phyloP scores from a whole-genome alignment of 37 sponge, comb jelly and placozoan genomes.

The Haliclona indistincta region DNA sequence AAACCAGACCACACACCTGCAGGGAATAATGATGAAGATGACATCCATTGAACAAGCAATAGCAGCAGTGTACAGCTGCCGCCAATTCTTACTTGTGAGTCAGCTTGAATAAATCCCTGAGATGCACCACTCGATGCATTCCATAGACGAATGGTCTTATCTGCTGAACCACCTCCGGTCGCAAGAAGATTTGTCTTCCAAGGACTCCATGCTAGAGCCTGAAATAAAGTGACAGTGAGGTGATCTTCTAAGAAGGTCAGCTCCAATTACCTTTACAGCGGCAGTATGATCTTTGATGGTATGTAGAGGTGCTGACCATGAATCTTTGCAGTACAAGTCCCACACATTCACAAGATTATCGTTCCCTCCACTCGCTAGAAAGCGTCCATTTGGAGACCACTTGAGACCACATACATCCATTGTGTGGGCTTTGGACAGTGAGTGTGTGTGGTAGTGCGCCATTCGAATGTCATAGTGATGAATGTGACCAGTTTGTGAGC shows the following conservation, averaged over 20 bases:
- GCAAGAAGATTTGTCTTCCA: conserved; percentile 78
- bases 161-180: conserved; percentile 89
- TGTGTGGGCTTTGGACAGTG: conserved; percentile 51
- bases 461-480: conserved; percentile 81
- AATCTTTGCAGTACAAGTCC: conserved; percentile 50
- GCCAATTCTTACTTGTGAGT: conserved; percentile 68
- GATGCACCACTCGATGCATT: conserved; percentile 71
- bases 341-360: conserved; percentile 87
- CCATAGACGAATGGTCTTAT: conserved; percentile 79
- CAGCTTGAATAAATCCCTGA: conserved; percentile 42
- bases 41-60: no score
- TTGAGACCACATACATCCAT: conserved; percentile 92
- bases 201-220: conserved; percentile 94
- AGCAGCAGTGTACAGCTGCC: neutral
- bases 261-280: conserved; percentile 79
- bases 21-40: no score
- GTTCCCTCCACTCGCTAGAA: conserved; percentile 90
- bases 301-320: conserved; percentile 55
- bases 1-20: conserved; percentile 79
- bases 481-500: conserved; percentile 71
- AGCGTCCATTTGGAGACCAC: conserved; percentile 79
- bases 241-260: neutral
- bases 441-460: conserved; percentile 30
- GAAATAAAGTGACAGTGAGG: neutral
- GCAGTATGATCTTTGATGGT: conserved; percentile 78